phyloP scores from a whole-genome alignment of 2,113 vertebrate species.

The Odocoileus hemionus region DNA sequence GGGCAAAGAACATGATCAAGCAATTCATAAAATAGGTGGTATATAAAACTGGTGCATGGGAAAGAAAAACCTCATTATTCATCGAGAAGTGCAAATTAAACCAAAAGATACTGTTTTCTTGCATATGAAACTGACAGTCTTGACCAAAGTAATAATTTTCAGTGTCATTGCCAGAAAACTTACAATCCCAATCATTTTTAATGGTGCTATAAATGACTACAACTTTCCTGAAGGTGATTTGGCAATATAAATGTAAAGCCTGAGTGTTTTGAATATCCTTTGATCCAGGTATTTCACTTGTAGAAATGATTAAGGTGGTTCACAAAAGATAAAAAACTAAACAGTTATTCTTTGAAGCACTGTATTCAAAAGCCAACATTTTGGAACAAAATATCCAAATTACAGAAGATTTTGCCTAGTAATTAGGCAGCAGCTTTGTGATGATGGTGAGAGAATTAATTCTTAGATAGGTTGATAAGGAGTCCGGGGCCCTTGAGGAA shows the following conservation, averaged over 20 bases:
- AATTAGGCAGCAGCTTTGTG: neutral
- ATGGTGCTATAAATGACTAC: neutral
- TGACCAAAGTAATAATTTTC: neutral
- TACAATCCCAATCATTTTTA: neutral
- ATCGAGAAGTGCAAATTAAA: neutral
- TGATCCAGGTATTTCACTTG: neutral
- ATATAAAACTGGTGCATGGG: neutral
- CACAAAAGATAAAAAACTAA: neutral
- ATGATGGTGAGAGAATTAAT: neutral
- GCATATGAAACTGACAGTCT: neutral
- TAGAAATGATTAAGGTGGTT: neutral
- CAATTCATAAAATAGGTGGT: neutral
- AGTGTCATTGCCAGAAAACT: neutral
- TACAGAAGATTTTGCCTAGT: neutral
- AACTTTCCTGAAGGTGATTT: neutral
- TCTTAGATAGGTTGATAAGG: neutral
- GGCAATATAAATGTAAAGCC: neutral
- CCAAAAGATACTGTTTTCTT: constrained; percentile 6
- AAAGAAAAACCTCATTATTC: neutral
- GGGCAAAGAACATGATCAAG: neutral
- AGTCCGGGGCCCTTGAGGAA: neutral
- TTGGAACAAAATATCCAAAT: neutral
- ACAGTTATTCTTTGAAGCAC: neutral
- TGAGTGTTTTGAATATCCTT: neutral
- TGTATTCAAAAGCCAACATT: neutral